Evolutionary conservation across 1,140 invertebrate genomes (phyloP).

Genomic region (Heliconius nattereri): DNA sequence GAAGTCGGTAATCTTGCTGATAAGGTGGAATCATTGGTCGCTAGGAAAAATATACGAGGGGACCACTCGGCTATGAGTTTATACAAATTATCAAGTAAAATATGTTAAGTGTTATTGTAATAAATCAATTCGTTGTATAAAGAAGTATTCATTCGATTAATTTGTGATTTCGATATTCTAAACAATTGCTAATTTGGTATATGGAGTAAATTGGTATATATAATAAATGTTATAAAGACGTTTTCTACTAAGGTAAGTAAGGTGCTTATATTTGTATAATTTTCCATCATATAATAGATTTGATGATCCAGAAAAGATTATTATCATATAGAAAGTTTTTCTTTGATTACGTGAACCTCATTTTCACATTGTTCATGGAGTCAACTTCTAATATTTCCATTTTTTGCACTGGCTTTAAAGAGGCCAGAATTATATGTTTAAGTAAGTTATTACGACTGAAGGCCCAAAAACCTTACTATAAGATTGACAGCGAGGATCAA

Average conservation of each 20-base stretch:
- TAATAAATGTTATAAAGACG: background rate
- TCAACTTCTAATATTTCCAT: background rate
- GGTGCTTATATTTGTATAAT: background rate
- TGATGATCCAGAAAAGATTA: background rate
- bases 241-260: background rate
- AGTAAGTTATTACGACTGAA: background rate
- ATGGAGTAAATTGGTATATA: background rate
- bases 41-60: slow-evolving; percentile 7
- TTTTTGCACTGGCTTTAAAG: background rate
- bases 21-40: slow-evolving; percentile 25
- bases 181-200: background rate
- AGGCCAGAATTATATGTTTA: too few species aligned
- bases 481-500: too few species aligned
- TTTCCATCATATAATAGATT: background rate
- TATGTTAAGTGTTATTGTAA: background rate
- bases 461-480: background rate
- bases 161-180: background rate
- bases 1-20: slow-evolving; percentile 31
- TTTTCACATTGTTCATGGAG: background rate
- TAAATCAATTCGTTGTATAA: slow-evolving; percentile 4
- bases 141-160: background rate
- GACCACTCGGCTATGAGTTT: background rate
- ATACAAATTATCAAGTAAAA: background rate
- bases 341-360: too few species aligned
- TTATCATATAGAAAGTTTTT: background rate